phyloP scores from a whole-genome alignment of 2,888 invertebrate species.

The Eustalomyia histrio region DNA sequence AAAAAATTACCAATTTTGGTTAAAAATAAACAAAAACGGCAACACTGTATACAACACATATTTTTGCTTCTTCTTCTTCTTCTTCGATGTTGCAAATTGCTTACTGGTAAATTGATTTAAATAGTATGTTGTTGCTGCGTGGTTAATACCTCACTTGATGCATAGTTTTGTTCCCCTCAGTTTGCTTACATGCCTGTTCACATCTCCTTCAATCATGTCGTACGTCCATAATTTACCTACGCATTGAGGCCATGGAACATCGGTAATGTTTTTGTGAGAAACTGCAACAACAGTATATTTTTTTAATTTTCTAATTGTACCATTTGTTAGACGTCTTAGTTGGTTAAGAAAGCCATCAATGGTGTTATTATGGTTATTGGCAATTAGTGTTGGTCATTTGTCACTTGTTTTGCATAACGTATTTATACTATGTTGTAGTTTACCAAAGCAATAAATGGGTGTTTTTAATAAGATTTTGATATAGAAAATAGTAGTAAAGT shows the following conservation, averaged over 20 bases:
- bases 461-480: constrained; percentile 30
- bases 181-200: constrained; percentile 51
- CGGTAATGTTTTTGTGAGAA: constrained; percentile 12
- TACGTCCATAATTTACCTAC: constrained; percentile 64
- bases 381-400: constrained; percentile 65
- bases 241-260: constrained; percentile 60
- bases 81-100: constrained; percentile 71
- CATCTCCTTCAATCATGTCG: constrained; percentile 64
- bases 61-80: constrained; percentile 34
- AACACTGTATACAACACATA: too few relatives aligned
- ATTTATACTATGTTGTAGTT: not conserved
- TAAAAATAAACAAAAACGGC: too few relatives aligned
- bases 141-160: constrained; percentile 72
- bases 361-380: constrained; percentile 62
- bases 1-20: too few relatives aligned
- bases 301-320: constrained; percentile 62
- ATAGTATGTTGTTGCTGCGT: constrained; percentile 75
- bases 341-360: constrained; percentile 61
- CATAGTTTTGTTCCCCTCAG: constrained; percentile 32
- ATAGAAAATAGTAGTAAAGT: constrained; percentile 31
- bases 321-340: constrained; percentile 61
- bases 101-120: constrained; percentile 75
- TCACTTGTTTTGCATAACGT: constrained; percentile 42
- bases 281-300: constrained; percentile 33
- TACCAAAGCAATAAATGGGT: constrained; percentile 36